Percentiles rank a stretch among this genome's conserved stretches.
These are phyloP conservation scores for Hozukius guyotensis DNA, from an alignment of 2,797 vertebrate species.

Conservation along the genomic window DNA sequence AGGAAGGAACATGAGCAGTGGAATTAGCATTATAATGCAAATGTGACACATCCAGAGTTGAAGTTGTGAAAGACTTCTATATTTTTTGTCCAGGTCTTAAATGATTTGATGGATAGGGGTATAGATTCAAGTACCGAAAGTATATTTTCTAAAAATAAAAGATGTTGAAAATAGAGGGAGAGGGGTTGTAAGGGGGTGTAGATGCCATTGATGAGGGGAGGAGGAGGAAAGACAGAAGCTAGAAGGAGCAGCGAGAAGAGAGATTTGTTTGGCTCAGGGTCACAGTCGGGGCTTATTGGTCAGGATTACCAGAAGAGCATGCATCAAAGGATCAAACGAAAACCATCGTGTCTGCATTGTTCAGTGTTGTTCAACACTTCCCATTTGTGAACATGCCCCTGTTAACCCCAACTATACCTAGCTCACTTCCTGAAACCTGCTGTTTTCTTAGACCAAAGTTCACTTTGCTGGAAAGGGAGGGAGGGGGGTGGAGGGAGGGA, in stretches of 20 bases:
- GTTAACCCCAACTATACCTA: constrained; percentile 48
- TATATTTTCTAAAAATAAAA: constrained; percentile 51
- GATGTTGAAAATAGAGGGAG: constrained; percentile 19
- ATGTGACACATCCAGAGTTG: constrained; percentile 17
- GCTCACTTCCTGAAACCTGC: constrained; percentile 71
- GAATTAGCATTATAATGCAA: not conserved
- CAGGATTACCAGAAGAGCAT: constrained; percentile 26
- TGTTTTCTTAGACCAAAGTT: constrained; percentile 89
- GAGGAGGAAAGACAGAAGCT: not conserved
- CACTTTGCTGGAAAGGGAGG: constrained; percentile 82
- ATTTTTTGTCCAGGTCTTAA: constrained; percentile 52
- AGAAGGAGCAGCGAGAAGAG: constrained; percentile 8
- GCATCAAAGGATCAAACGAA: not conserved
- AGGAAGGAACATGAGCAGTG: constrained; percentile 1
- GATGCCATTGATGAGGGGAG: not conserved
- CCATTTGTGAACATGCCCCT: constrained; percentile 32
- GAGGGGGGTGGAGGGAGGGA: constrained; percentile 43
- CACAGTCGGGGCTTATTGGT: constrained; percentile 21
- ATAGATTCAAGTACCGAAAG: constrained; percentile 35
- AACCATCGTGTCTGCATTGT: constrained; percentile 12
- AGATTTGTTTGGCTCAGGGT: constrained; percentile 49
- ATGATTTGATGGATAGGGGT: not conserved
- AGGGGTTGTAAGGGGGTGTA: not conserved
- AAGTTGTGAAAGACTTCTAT: not conserved
- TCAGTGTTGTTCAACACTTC: constrained; percentile 41